Conservation (phyloP, 2,113 vertebrate genomes). For the Chlorodrepanis virens region DNA sequence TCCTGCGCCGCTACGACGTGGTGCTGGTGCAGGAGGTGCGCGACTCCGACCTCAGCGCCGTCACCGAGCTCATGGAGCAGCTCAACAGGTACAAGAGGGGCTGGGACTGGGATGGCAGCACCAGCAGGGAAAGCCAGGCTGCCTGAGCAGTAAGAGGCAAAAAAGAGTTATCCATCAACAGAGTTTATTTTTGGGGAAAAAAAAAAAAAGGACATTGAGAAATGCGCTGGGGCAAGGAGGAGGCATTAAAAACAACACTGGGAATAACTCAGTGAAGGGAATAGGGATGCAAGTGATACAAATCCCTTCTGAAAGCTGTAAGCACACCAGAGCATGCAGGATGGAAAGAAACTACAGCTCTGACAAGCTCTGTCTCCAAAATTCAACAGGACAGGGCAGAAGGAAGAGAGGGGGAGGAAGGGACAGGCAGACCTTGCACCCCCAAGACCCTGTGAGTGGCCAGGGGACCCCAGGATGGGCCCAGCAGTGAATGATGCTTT, state of each 20-base stretch:
- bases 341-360: not conserved
- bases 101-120: not conserved
- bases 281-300: not conserved
- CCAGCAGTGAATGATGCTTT: not conserved
- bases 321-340: not conserved
- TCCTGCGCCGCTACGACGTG: conserved; percentile 80
- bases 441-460: not conserved
- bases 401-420: not conserved
- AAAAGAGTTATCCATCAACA: not conserved
- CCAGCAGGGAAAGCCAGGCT: not conserved
- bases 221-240: not conserved
- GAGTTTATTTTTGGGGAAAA: not conserved
- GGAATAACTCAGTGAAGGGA: not conserved
- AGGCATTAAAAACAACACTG: not conserved
- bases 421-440: not conserved
- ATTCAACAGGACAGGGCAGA: not conserved
- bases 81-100: not conserved
- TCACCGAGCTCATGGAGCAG: conserved; percentile 76
- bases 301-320: not conserved
- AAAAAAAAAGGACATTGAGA: not conserved
- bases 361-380: not conserved
- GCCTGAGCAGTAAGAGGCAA: not conserved
- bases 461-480: fast-evolving
- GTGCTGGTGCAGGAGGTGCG: conserved; percentile 86
- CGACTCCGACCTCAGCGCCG: conserved; percentile 80